These are phyloP conservation scores for Hycleus phaleratus DNA, from an alignment of 1,140 invertebrate genomes.

Conservation along the genomic window DNA sequence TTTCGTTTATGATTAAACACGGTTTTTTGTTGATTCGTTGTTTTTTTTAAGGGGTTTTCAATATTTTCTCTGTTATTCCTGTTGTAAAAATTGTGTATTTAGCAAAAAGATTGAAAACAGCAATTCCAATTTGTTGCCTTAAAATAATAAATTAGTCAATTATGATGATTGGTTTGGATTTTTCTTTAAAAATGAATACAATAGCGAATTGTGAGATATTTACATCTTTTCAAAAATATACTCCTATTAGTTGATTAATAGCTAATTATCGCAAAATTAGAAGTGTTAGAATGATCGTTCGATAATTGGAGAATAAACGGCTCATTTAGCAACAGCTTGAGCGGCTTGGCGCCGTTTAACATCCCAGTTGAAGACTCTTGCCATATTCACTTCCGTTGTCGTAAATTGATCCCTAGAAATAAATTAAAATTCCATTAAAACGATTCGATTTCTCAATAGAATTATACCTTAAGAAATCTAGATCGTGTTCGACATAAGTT, in stretches of 20 bases:
- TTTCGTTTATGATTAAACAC: too few relatives aligned
- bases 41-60: too few relatives aligned
- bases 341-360: slow-evolving; percentile 75
- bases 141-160: too few relatives aligned
- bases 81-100: too few relatives aligned
- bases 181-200: background rate
- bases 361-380: slow-evolving; percentile 93
- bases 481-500: slow-evolving; percentile 78
- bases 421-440: background rate
- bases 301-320: background rate
- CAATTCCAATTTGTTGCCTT: too few relatives aligned
- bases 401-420: slow-evolving; percentile 88
- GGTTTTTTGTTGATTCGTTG: too few relatives aligned
- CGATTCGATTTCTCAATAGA: too few relatives aligned
- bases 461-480: slow-evolving; percentile 71
- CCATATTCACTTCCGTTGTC: slow-evolving; percentile 98
- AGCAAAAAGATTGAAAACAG: too few relatives aligned
- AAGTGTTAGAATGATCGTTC: background rate
- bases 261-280: background rate
- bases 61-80: too few relatives aligned
- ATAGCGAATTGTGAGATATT: background rate
- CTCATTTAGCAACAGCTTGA: slow-evolving; percentile 25
- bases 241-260: background rate
- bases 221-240: background rate
- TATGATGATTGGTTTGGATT: too few relatives aligned